Percentiles rank a stretch among this genome's conserved stretches.
Conservation (phyloP, 2,113 vertebrate genomes). For the Tachycineta bicolor region DNA sequence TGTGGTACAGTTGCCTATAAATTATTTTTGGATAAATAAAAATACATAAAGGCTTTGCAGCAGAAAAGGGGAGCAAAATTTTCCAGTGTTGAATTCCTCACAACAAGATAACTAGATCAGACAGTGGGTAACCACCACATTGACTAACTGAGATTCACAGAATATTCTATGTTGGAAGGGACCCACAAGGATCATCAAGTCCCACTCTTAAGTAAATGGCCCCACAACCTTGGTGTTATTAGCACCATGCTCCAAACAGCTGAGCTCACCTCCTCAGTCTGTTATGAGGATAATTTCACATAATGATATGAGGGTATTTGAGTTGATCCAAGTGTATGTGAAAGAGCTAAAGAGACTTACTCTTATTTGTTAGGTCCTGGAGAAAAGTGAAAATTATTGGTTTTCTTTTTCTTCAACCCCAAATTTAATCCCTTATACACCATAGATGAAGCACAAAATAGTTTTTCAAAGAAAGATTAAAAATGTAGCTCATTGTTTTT, state of each 20-base stretch:
- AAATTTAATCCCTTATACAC: not conserved
- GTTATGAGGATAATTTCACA: not conserved
- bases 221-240: no score
- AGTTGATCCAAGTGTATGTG: not conserved
- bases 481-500: slow-evolving; percentile 16
- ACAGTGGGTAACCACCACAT: not conserved
- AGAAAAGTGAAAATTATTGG: not conserved
- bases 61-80: not conserved
- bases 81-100: not conserved
- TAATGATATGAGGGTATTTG: not conserved
- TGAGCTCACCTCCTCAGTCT: not conserved
- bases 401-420: not conserved
- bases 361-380: not conserved
- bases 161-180: not conserved
- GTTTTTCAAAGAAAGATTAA: slow-evolving; percentile 12
- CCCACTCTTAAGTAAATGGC: not conserved
- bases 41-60: not conserved
- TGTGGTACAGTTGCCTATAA: not conserved
- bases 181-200: not conserved
- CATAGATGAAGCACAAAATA: not conserved
- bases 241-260: not conserved
- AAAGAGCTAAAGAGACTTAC: not conserved
- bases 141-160: not conserved
- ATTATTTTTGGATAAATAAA: not conserved
- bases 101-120: not conserved